phyloP scores from a whole-genome alignment of 2,113 vertebrate species.

The Oreotrochilus melanogaster region DNA sequence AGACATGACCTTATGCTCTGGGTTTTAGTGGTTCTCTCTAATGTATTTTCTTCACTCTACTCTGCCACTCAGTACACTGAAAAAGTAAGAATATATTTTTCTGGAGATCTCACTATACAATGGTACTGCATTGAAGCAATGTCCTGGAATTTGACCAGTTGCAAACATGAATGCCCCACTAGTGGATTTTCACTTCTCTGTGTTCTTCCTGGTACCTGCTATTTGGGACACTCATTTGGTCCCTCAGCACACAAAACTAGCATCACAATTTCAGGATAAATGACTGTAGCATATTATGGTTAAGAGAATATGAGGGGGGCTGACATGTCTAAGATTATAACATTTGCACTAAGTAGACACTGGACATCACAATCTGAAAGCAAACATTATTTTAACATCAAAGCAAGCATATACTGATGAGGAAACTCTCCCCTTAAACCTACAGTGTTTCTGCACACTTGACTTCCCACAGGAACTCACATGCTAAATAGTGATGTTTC shows the following conservation, averaged over 20 bases:
- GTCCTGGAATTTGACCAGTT: not conserved
- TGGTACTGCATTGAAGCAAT: not conserved
- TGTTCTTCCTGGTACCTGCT: not conserved
- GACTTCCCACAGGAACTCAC: slow-evolving; percentile 34
- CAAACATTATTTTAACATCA: slow-evolving; percentile 40
- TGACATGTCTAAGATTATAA: slow-evolving; percentile 1
- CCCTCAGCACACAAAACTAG: not conserved
- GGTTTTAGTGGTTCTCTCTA: not conserved
- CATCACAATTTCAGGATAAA: not conserved
- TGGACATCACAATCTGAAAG: slow-evolving; percentile 43
- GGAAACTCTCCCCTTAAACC: slow-evolving; percentile 12
- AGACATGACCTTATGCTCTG: not conserved
- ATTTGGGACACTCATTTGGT: not conserved
- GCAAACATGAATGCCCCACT: not conserved
- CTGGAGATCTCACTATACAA: not conserved
- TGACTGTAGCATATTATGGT: not conserved
- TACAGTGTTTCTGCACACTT: not conserved
- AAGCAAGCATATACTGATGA: slow-evolving; percentile 23
- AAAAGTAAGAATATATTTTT: not conserved
- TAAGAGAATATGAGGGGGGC: not conserved
- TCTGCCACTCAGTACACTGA: not conserved
- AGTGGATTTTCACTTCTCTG: not conserved
- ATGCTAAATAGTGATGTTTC: slow-evolving; percentile 59
- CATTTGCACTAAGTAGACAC: slow-evolving; percentile 41
- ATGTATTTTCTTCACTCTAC: not conserved